Conservation (phyloP, 1,140 invertebrate genomes). For the Drosophila pallidifrons region DNA sequence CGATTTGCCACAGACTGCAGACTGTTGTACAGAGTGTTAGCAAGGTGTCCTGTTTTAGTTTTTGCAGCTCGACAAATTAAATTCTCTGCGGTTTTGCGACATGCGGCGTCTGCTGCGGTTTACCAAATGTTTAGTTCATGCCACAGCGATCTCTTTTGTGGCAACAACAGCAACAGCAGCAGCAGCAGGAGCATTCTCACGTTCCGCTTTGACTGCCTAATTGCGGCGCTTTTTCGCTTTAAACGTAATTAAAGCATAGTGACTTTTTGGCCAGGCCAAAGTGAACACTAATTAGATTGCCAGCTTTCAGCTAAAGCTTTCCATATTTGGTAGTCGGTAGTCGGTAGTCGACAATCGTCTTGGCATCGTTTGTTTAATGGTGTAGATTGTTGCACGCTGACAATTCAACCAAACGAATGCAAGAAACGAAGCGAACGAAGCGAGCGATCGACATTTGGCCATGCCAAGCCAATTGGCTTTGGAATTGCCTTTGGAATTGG, state of each 20-base stretch:
- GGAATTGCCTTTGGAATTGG: constrained; percentile 31
- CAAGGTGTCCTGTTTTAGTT: constrained; percentile 64
- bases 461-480: constrained; percentile 33
- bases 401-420: constrained; percentile 54
- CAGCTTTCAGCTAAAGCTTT: constrained; percentile 53
- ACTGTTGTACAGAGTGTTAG: constrained; percentile 3
- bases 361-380: constrained; percentile 80
- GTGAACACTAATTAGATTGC: constrained; percentile 79
- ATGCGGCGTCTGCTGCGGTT: constrained; percentile 73
- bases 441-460: constrained; percentile 33
- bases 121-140: constrained; percentile 62
- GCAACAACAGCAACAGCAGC: constrained; percentile 45
- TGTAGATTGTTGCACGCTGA: constrained; percentile 80
- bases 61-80: constrained; percentile 70
- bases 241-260: constrained; percentile 64
- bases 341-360: not conserved
- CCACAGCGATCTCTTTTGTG: not conserved
- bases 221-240: constrained; percentile 52
- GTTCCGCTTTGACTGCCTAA: constrained; percentile 64
- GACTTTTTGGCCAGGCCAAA: constrained; percentile 53
- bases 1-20: constrained; percentile 27
- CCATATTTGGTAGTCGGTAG: constrained; percentile 48
- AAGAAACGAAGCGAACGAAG: not conserved
- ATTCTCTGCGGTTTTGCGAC: constrained; percentile 78
- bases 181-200: constrained; percentile 60